A percentile compares a stretch with the other conserved stretches of the same genome.
These are phyloP conservation scores for Neotoxoptera formosana DNA, from an alignment of 1,140 invertebrate genomes.

Conservation along the genomic window DNA sequence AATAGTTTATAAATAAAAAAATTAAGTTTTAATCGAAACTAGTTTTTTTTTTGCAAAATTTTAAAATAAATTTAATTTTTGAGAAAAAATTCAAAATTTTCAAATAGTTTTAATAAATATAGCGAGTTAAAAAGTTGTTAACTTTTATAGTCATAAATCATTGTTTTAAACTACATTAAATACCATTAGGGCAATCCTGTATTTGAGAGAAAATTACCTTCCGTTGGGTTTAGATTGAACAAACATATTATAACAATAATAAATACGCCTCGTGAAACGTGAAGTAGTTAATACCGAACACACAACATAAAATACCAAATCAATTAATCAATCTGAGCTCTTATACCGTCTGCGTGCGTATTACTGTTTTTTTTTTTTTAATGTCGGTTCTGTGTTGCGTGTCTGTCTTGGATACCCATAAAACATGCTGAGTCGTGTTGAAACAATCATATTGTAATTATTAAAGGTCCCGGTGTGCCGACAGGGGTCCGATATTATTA, in stretches of 20 bases:
- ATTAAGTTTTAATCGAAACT: neutral
- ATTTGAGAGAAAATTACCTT: neutral
- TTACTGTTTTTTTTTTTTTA: constrained; percentile 30
- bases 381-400: constrained; percentile 21
- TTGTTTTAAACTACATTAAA: neutral
- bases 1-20: neutral
- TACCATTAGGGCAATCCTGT: neutral
- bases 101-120: neutral
- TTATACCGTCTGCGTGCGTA: constrained; percentile 11
- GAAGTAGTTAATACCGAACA: constrained; percentile 22
- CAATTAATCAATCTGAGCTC: constrained; percentile 49
- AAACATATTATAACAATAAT: neutral
- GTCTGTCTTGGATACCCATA: constrained; percentile 14
- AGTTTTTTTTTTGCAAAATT: neutral
- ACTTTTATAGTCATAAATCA: neutral
- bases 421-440: constrained; percentile 57
- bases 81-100: neutral
- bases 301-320: constrained; percentile 35
- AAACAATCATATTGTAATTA: constrained; percentile 56
- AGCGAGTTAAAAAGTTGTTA: neutral
- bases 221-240: neutral
- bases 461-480: constrained; percentile 31
- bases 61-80: neutral
- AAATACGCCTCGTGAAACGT: constrained; percentile 1
- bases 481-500: constrained; percentile 41